Conservation (phyloP, 2,797 vertebrate species). For the Malurus leucopterus region DNA sequence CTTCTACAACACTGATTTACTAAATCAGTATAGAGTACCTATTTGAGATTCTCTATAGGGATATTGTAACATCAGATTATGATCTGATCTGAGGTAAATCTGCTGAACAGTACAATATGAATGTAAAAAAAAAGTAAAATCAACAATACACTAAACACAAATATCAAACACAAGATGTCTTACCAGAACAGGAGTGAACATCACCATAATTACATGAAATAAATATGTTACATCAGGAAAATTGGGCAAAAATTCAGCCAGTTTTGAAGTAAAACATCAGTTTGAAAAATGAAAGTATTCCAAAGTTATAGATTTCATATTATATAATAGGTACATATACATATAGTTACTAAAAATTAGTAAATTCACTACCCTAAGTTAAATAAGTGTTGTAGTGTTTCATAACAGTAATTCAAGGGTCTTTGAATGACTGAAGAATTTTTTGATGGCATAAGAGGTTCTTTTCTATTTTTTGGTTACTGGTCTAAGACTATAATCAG, state of each 20-base stretch:
- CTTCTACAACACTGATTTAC: background rate
- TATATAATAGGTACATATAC: background rate
- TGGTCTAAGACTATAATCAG: background rate
- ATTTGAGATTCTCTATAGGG: background rate
- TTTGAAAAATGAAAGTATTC: background rate
- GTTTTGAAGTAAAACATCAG: background rate
- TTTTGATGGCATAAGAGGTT: background rate
- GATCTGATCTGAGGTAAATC: background rate
- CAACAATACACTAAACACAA: background rate
- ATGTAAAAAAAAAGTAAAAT: background rate
- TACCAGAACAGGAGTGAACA: background rate
- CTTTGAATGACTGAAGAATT: background rate
- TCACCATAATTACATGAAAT: background rate
- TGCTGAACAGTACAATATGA: background rate
- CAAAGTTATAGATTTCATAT: background rate
- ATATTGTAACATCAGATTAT: background rate
- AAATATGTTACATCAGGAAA: background rate
- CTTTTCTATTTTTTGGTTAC: background rate
- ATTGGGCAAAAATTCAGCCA: background rate
- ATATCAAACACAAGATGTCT: background rate
- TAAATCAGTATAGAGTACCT: background rate
- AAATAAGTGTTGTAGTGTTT: background rate
- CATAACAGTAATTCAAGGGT: background rate
- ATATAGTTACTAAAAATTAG: background rate
- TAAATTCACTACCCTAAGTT: background rate